Base-by-base conservation (phyloP, 2,113 vertebrate genomes). In the Xyrauchen texanus region DNA sequence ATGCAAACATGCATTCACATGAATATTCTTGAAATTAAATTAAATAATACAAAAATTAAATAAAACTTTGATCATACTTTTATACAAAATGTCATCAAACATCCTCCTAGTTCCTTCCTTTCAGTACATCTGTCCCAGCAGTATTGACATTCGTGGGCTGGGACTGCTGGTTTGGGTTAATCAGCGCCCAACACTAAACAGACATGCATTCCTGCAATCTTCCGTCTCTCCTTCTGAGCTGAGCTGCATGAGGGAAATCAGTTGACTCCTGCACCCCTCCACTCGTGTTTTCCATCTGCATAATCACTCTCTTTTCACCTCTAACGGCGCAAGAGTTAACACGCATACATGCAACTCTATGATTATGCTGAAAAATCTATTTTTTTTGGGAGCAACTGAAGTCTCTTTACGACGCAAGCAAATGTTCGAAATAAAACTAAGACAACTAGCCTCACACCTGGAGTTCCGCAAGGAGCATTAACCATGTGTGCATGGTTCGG, bases 231-330 rank as follows among this genome's bases (percentile, higher is more conserved):
- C 81, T 80, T 87, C 83, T 58, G 66, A 65, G 84, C 76, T 72
- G 80, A 82, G 73, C 83, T 85, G 73, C 71, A 66, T 90, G 88
- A 92, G 77, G 86, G 85, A 88, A 91, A 91, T 86, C 91, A 92
- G 90, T 91, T 82, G 16, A 77, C 89, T 84, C 46, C 15, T 76
- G 68, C 69, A 74, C 70, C 80, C 81, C 85, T 86, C 85, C 83
- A 80, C 85, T 87, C 61, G 44, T 55, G 8, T 65, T 55, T 13
- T 8, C 82, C 78, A 87, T 86, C 86, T 84, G 81, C 84, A 82
- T 58, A 45, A 81, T 81, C 64, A 11, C 69, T 67, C 15, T 68
- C 72, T 53, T 60, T 60, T 8, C 72, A 68, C 57, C 64, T 76
- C 63, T n/a, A n/a, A 16, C 9, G 80, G 58, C 76, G 16, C 58